Conservation (phyloP, 2,113 vertebrate genomes). For the Gopherus flavomarginatus region DNA sequence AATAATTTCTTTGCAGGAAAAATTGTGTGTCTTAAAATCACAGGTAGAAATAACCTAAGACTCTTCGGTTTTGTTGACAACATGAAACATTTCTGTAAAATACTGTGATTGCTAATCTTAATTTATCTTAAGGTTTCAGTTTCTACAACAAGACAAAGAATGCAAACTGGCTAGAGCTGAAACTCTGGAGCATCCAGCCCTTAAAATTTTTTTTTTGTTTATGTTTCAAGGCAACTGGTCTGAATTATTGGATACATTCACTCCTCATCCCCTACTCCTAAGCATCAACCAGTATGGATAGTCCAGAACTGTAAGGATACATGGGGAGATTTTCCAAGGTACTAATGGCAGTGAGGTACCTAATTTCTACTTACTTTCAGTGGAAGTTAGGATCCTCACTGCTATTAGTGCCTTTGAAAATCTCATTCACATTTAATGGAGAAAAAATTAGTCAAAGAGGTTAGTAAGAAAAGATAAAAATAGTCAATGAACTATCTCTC, state of each 20-base stretch:
- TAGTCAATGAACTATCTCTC: background rate
- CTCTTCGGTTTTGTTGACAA: background rate
- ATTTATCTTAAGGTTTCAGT: background rate
- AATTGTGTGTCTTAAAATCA: background rate
- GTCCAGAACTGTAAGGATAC: background rate
- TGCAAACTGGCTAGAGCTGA: background rate
- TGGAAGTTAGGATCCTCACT: background rate
- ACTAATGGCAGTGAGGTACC: background rate
- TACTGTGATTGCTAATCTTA: background rate
- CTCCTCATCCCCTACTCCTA: background rate
- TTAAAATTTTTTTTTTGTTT: background rate
- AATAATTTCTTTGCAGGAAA: background rate
- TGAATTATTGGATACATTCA: background rate
- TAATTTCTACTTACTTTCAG: background rate
- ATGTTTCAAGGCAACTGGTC: background rate
- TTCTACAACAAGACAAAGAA: background rate
- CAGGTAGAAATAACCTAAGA: background rate
- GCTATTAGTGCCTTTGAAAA: background rate
- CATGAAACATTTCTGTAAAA: background rate
- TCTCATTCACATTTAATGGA: background rate
- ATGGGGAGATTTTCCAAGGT: background rate
- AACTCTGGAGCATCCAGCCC: background rate
- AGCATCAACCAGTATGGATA: background rate
- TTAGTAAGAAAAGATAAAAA: background rate
- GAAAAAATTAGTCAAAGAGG: background rate